phyloP scores from a whole-genome alignment of 2,113 vertebrate species.

The Cyprichromis sp. region DNA sequence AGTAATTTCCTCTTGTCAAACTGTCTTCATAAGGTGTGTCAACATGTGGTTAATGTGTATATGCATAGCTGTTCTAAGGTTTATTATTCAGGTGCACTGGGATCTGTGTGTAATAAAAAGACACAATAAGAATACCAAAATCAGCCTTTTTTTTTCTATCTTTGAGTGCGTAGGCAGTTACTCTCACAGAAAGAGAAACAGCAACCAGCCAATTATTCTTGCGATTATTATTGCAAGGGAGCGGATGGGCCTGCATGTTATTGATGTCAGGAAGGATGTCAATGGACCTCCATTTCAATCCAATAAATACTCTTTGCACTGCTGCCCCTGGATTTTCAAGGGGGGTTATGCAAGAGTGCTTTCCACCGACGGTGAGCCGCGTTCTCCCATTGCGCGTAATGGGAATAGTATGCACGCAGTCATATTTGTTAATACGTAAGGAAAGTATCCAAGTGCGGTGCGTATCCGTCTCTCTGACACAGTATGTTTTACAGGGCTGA shows the following conservation, averaged over 20 bases:
- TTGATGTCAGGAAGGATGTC: constrained; percentile 52
- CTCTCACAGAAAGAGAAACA: constrained; percentile 17
- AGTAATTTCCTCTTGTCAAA: constrained; percentile 29
- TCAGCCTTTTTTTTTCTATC: not conserved
- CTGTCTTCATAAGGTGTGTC: constrained; percentile 12
- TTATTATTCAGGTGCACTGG: constrained; percentile 52
- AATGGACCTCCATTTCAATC: constrained; percentile 28
- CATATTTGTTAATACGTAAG: constrained; percentile 16
- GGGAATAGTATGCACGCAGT: constrained; percentile 15
- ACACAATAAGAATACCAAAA: constrained; percentile 15
- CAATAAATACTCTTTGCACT: constrained; percentile 49
- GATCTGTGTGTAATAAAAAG: constrained; percentile 33
- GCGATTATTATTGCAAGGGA: constrained; percentile 40
- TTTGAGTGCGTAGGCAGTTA: not conserved
- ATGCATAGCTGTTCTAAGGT: constrained; percentile 1
- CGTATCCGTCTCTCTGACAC: not conserved
- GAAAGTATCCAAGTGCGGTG: not conserved
- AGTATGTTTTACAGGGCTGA: constrained; percentile 24
- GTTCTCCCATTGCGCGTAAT: constrained; percentile 11
- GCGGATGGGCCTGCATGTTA: constrained; percentile 34
- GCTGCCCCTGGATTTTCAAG: constrained; percentile 29
- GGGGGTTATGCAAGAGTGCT: constrained; percentile 19
- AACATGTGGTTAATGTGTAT: constrained; percentile 19
- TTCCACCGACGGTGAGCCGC: constrained; percentile 11
- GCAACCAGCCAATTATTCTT: constrained; percentile 37